Evolutionary conservation across 2,888 invertebrate species (phyloP).

Genomic region (Drosophila kuntzei): DNA sequence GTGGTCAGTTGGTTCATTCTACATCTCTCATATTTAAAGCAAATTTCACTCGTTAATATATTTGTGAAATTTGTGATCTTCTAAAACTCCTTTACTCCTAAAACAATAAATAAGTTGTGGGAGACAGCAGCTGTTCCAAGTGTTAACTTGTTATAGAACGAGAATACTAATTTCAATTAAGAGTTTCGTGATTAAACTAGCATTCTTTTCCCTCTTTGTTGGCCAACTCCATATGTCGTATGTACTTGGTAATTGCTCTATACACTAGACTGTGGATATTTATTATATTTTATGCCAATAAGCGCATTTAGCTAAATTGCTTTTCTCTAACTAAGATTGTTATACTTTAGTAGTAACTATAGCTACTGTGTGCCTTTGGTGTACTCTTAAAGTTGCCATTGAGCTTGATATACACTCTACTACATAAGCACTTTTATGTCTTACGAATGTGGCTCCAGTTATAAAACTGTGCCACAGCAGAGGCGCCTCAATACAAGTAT

Average conservation of each 20-base stretch:
- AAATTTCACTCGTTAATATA: background rate
- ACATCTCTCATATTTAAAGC: no score
- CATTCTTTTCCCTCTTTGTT: conserved; percentile 14
- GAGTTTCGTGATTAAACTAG: no score
- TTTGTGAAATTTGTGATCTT: conserved; percentile 5
- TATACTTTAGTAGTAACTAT: conserved; percentile 3
- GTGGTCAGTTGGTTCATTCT: no score
- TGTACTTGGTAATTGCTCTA: background rate
- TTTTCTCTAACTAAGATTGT: conserved; percentile 39
- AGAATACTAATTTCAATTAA: conserved; percentile 45
- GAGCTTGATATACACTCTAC: conserved; percentile 6
- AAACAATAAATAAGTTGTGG: conserved; percentile 14
- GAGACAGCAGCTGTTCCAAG: conserved; percentile 40
- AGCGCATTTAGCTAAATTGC: conserved; percentile 68
- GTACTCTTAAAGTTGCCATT: conserved; percentile 29
- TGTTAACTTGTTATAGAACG: conserved; percentile 16
- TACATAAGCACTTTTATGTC: conserved; percentile 33
- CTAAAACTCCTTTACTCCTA: background rate
- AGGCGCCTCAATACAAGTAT: background rate
- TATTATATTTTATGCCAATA: conserved; percentile 72
- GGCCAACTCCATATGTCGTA: background rate
- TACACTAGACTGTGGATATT: conserved; percentile 25
- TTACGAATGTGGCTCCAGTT: conserved; percentile 18
- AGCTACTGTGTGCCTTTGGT: conserved; percentile 1
- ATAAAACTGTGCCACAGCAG: conserved; percentile 1